Conservation (phyloP, 1,140 invertebrate genomes). For the Formica selysi region DNA sequence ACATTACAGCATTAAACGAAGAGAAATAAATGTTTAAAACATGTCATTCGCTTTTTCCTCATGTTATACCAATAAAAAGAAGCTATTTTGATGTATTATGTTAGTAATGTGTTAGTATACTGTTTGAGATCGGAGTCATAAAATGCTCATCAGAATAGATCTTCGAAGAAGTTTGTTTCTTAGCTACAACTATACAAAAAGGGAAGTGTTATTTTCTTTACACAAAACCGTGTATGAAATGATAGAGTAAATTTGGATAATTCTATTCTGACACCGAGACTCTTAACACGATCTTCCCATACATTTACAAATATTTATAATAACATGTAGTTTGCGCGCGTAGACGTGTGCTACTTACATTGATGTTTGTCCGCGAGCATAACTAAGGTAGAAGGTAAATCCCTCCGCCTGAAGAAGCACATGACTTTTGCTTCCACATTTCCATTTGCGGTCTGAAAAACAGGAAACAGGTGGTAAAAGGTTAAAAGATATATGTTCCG, state of each 20-base stretch:
- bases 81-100: background rate
- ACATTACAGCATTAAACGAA: background rate
- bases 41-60: background rate
- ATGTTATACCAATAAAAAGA: background rate
- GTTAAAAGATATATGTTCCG: background rate
- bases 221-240: background rate
- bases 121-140: background rate
- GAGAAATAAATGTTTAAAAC: background rate
- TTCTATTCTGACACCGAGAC: background rate
- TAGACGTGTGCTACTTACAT: conserved; percentile 91
- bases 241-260: conserved; percentile 15
- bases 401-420: conserved; percentile 99
- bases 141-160: background rate
- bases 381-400: conserved; percentile 97
- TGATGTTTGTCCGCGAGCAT: conserved; percentile 99
- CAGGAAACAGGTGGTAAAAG: background rate
- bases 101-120: conserved; percentile 42
- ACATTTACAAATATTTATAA: conserved; percentile 35
- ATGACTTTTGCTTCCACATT: conserved; percentile 99
- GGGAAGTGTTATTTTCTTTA: conserved; percentile 20
- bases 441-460: conserved; percentile 94
- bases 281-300: background rate
- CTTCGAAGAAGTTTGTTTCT: background rate
- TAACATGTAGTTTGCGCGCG: conserved; percentile 1
- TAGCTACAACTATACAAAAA: conserved; percentile 20